Conservation (phyloP, 2,797 vertebrate species). For the Okamejei kenojei region DNA sequence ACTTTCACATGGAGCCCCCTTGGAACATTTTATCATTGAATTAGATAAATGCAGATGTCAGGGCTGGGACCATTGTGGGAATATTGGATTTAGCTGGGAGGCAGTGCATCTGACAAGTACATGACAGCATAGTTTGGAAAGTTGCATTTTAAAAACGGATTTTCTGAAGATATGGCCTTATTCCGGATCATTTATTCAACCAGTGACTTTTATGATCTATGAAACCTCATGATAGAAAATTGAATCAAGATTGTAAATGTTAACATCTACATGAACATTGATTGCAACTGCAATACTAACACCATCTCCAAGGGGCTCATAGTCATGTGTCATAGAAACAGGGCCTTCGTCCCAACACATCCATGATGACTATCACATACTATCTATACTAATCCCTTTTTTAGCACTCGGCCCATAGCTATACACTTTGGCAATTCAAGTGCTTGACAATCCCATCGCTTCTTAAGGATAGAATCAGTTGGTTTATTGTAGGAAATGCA, state of each 20-base stretch:
- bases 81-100: neutral
- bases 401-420: too few relatives aligned
- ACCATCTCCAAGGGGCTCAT: neutral
- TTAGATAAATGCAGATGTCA: neutral
- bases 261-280: neutral
- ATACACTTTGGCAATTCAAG: too few relatives aligned
- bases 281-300: neutral
- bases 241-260: neutral
- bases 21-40: neutral
- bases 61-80: neutral
- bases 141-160: neutral
- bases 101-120: neutral
- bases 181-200: neutral
- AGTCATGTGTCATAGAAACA: too few relatives aligned
- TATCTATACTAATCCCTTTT: too few relatives aligned
- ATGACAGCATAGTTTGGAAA: neutral
- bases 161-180: neutral
- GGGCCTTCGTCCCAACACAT: too few relatives aligned
- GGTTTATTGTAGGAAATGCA: neutral
- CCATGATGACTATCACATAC: too few relatives aligned
- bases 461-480: too few relatives aligned
- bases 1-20: neutral
- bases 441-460: too few relatives aligned
- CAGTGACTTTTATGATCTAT: neutral
- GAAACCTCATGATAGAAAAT: neutral